Evolutionary conservation across 2,888 invertebrate species (phyloP).

Genomic region (Callimorpha dominula): DNA sequence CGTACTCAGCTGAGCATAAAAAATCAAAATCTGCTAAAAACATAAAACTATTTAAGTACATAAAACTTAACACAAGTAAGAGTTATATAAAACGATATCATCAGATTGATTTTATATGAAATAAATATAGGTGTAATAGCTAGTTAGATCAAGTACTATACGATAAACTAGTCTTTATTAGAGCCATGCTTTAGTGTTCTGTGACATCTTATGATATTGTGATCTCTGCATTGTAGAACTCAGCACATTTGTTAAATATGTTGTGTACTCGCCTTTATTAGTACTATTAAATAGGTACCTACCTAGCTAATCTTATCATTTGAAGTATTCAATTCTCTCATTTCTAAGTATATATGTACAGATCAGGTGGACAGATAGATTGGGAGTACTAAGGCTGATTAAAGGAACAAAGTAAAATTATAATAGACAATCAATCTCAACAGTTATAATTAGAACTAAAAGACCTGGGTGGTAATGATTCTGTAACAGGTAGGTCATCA

Average conservation of each 20-base stretch:
- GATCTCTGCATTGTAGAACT: conserved; percentile 38
- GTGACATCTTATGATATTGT: conserved; percentile 62
- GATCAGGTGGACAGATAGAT: conserved; percentile 14
- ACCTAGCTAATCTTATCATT: conserved; percentile 2
- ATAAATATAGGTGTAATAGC: conserved; percentile 23
- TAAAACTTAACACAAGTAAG: neutral
- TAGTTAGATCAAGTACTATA: conserved; percentile 42
- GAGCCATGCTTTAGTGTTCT: conserved; percentile 70
- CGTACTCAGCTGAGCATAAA: neutral
- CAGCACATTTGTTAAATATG: conserved; percentile 21
- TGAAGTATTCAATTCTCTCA: conserved; percentile 17
- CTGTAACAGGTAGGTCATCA: neutral
- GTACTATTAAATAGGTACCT: neutral
- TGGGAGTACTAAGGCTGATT: conserved; percentile 54
- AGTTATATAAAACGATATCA: conserved; percentile 3
- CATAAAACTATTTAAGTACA: neutral
- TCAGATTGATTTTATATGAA: conserved; percentile 10
- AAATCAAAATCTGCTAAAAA: neutral
- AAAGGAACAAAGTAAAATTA: conserved; percentile 42
- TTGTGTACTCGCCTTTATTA: conserved; percentile 40
- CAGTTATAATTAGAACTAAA: neutral
- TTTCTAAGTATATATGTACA: conserved; percentile 15
- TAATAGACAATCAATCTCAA: conserved; percentile 11
- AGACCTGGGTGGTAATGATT: neutral
- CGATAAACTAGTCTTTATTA: conserved; percentile 52